Base-by-base conservation (phyloP, 1,140 invertebrate species). In the Mercenaria mercenaria region DNA sequence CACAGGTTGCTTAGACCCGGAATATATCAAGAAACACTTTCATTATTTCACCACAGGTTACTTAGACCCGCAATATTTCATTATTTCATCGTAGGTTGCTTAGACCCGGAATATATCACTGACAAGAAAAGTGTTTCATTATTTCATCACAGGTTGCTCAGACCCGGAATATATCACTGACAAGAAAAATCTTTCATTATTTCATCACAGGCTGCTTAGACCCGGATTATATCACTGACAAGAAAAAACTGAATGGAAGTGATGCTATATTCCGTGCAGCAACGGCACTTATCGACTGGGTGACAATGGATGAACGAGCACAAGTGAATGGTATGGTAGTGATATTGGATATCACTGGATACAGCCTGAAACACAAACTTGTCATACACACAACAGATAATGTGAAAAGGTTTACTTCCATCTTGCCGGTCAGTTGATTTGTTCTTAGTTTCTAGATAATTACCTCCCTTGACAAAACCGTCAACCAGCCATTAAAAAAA, bases 231-330 rank as follows among this genome's bases (percentile, higher is more conserved):
- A 50, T 79, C 23, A n/a, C n/a, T n/a, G n/a, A n/a, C n/a, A 97
- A 97, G 64, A 97, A 37, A 18, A 39, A 61, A 11, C n/a, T 82
- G 6, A 39, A 39, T 15, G 61, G 61, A 8, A 23, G 29, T 18
- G 97, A 97, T 10, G 97, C 98, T 91, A 98, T 98, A 97, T 97
- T 97, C 0, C 96, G 97, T 15, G 96, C 97, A 0, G 97, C 98
- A 93, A 97, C 97, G 59, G 96, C 98, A 92, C 97, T 98, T 18
- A 97, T 97, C 26, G 98, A 98, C 93, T 95, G 97, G 0, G 93
- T 98, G 0, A 96, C 98, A 96, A 98, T 98, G 93, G 98, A 98
- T 87, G 97, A 98, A 39, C 20, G 6, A 50, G 79, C 67, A 23
- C 82, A 85, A 39, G 59, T 72, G 8, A 72, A 72, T 29, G 82